phyloP scores from a whole-genome alignment of 2,888 invertebrate species.

The Lordiphosa andalusiaca region DNA sequence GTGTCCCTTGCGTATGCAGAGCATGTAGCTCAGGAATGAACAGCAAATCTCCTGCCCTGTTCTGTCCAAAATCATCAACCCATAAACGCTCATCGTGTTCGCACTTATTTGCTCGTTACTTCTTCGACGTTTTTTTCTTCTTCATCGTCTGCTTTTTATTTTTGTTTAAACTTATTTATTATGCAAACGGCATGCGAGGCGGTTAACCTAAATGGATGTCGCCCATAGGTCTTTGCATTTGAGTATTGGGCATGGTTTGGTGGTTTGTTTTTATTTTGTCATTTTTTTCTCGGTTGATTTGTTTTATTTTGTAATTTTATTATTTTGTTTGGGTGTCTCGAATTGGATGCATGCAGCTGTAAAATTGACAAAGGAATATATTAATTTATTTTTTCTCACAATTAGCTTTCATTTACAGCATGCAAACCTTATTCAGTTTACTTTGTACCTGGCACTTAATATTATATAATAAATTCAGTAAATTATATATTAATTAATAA shows the following conservation, averaged over 20 bases:
- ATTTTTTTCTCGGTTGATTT: slow-evolving; percentile 28
- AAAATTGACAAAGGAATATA: slow-evolving; percentile 3
- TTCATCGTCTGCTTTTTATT: not conserved
- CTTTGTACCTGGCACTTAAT: no score
- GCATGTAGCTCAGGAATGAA: slow-evolving; percentile 23
- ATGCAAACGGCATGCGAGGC: slow-evolving; percentile 68
- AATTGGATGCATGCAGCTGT: slow-evolving; percentile 27
- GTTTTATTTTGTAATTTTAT: slow-evolving; percentile 56
- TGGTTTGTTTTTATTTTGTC: slow-evolving; percentile 40
- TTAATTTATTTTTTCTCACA: no score
- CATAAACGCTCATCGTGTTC: slow-evolving; percentile 50
- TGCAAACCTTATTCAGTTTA: no score
- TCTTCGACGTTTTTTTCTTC: slow-evolving; percentile 24
- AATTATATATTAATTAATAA: no score
- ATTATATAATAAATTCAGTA: no score
- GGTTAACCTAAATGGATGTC: slow-evolving; percentile 72
- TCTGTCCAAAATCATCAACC: slow-evolving; percentile 54
- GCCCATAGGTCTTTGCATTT: slow-evolving; percentile 53
- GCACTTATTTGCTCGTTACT: slow-evolving; percentile 65
- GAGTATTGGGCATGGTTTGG: slow-evolving; percentile 20
- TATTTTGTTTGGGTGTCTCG: slow-evolving; percentile 28
- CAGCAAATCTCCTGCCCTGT: slow-evolving; percentile 25
- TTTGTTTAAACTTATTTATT: slow-evolving; percentile 52
- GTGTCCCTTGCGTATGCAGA: slow-evolving; percentile 18
- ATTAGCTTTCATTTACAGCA: no score